Evolutionary conservation across 2,888 invertebrate genomes (phyloP).

Genomic region (Epistrophella euchroma): DNA sequence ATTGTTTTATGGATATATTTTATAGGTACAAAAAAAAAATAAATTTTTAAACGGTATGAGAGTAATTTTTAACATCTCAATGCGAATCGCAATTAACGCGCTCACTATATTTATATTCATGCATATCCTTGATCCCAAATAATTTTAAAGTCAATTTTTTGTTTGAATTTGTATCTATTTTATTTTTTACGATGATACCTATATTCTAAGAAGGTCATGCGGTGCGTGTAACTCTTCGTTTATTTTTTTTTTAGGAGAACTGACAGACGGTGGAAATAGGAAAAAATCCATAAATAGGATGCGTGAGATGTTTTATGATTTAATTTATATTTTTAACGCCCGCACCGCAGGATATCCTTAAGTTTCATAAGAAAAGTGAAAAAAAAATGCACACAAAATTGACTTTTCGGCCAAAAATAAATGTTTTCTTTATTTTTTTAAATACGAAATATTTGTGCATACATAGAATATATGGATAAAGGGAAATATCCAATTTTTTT

Average conservation of each 20-base stretch:
- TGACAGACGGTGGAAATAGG: slow-evolving; percentile 22
- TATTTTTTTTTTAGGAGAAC: background rate
- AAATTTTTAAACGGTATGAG: slow-evolving; percentile 42
- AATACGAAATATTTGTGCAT: too few species aligned
- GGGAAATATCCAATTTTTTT: too few species aligned
- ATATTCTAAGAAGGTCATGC: slow-evolving; percentile 66
- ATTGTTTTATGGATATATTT: slow-evolving; percentile 63
- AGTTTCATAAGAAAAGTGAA: background rate
- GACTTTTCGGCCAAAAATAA: slow-evolving; percentile 24
- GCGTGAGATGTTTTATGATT: slow-evolving; percentile 71
- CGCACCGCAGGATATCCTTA: slow-evolving; percentile 47
- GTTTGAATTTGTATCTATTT: slow-evolving; percentile 35
- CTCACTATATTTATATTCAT: slow-evolving; percentile 13
- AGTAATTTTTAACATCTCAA: slow-evolving; percentile 73
- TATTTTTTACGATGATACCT: slow-evolving; percentile 54
- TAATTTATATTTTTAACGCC: slow-evolving; percentile 62
- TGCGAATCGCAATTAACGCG: slow-evolving; percentile 75
- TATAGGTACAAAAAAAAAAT: slow-evolving; percentile 39
- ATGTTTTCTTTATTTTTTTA: too few species aligned
- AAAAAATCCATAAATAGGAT: slow-evolving; percentile 48
- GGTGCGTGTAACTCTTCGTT: slow-evolving; percentile 71
- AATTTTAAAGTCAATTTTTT: slow-evolving; percentile 59
- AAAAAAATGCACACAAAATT: slow-evolving; percentile 29
- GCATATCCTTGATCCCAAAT: slow-evolving; percentile 68
- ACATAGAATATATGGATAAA: too few species aligned